phyloP scores from a whole-genome alignment of 2,888 invertebrate genomes.

The Calameuta pallipes region DNA sequence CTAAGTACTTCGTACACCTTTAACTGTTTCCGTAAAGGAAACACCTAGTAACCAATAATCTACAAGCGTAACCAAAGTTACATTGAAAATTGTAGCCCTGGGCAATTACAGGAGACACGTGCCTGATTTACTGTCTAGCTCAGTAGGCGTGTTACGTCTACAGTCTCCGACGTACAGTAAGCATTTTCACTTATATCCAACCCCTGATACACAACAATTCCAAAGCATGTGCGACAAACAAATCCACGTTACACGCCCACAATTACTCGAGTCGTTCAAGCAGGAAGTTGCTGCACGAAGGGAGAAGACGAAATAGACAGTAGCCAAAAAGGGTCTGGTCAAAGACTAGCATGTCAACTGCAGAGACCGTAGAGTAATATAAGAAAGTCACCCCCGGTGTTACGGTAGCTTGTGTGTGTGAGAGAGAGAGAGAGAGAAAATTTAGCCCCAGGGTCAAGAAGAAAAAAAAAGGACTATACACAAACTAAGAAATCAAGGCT shows the following conservation, averaged over 20 bases:
- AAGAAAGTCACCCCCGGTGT: background rate
- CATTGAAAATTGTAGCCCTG: constrained; percentile 42
- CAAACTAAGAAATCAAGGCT: background rate
- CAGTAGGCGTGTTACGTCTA: constrained; percentile 13
- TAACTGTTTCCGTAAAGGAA: background rate
- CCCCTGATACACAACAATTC: background rate
- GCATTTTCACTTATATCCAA: background rate
- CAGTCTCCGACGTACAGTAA: background rate
- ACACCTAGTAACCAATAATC: background rate
- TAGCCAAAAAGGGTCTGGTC: constrained; percentile 30
- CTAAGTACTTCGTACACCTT: background rate
- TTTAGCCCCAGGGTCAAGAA: too few species aligned
- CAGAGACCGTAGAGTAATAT: constrained; percentile 19
- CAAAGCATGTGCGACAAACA: constrained; percentile 18
- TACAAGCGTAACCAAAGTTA: constrained; percentile 5
- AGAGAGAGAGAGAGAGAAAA: too few species aligned
- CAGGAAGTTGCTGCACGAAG: constrained; percentile 26
- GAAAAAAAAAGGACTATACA: background rate
- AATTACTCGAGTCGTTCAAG: constrained; percentile 37
- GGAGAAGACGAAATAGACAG: constrained; percentile 20
- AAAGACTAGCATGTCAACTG: constrained; percentile 43
- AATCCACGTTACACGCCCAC: constrained; percentile 34
- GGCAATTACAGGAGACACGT: constrained; percentile 43
- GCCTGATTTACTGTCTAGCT: constrained; percentile 28
- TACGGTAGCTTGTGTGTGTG: too few species aligned